Conservation (phyloP, 2,113 vertebrate genomes). For the Cepphus grylle region DNA sequence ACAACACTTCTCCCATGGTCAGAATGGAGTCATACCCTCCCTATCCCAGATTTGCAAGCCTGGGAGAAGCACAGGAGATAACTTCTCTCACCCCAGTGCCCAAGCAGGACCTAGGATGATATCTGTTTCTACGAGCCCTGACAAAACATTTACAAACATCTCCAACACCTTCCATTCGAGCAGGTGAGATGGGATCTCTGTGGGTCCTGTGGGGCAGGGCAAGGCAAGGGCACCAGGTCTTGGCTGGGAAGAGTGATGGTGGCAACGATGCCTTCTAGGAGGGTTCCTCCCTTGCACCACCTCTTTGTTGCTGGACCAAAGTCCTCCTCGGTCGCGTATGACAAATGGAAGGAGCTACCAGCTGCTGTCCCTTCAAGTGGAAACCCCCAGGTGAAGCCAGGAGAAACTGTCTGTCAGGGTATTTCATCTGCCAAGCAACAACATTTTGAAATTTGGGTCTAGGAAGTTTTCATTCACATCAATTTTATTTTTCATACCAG, state of each 20-base stretch:
- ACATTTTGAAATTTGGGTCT: background rate
- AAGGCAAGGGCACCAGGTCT: background rate
- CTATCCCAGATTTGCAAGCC: background rate
- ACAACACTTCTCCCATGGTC: fast-evolving
- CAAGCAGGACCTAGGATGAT: background rate
- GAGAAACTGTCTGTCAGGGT: background rate
- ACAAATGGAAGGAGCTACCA: background rate
- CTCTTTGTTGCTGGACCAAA: background rate
- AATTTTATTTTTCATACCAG: background rate
- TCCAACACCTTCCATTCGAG: background rate
- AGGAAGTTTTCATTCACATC: background rate
- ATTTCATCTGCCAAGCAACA: fast-evolving
- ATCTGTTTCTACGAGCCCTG: background rate
- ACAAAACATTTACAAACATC: background rate
- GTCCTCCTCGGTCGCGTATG: fast-evolving
- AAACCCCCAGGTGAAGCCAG: background rate
- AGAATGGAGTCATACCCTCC: background rate
- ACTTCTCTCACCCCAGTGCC: background rate
- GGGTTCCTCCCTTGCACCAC: background rate
- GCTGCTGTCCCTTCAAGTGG: background rate
- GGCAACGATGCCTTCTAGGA: background rate
- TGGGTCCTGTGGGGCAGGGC: fast-evolving
- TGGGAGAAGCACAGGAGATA: background rate
- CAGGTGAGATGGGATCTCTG: background rate
- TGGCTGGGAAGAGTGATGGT: background rate